A percentile compares a stretch with the other conserved stretches of the same genome.
These are phyloP conservation scores for Cygnus olor DNA, from an alignment of 2,797 vertebrate species.

Conservation along the genomic window DNA sequence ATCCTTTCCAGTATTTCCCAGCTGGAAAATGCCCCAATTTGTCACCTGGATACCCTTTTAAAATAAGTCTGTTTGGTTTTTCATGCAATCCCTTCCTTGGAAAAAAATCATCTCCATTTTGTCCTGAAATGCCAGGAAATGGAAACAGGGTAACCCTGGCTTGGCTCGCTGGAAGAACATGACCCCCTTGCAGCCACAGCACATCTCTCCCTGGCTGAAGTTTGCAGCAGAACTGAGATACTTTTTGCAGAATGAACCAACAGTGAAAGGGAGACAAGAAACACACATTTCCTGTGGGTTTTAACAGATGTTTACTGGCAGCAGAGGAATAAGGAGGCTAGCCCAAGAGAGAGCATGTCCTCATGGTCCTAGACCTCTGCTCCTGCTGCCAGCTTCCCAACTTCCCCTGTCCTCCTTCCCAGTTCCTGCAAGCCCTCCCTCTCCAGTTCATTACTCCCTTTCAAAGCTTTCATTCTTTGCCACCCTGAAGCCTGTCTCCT, in stretches of 20 bases:
- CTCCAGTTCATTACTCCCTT: neutral
- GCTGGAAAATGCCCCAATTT: neutral
- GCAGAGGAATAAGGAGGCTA: neutral
- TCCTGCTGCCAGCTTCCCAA: neutral
- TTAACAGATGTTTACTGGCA: conserved; percentile 7
- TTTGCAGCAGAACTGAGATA: neutral
- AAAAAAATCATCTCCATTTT: neutral
- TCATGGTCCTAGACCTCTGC: neutral
- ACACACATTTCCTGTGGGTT: neutral
- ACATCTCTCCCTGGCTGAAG: neutral
- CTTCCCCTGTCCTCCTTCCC: neutral
- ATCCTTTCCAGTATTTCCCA: neutral
- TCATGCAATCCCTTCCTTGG: neutral
- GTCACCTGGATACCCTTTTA: neutral
- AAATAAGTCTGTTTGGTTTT: neutral
- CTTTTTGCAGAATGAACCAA: neutral
- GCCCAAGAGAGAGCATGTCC: neutral
- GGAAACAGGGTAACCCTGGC: neutral
- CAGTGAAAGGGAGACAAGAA: neutral
- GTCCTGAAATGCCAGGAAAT: neutral
- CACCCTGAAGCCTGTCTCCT: neutral
- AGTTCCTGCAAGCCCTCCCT: neutral
- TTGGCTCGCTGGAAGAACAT: accelerated
- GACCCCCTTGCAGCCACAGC: neutral
- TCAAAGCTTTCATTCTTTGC: neutral